Conservation (phyloP, 2,113 vertebrate species). For the Polyodon spathula region DNA sequence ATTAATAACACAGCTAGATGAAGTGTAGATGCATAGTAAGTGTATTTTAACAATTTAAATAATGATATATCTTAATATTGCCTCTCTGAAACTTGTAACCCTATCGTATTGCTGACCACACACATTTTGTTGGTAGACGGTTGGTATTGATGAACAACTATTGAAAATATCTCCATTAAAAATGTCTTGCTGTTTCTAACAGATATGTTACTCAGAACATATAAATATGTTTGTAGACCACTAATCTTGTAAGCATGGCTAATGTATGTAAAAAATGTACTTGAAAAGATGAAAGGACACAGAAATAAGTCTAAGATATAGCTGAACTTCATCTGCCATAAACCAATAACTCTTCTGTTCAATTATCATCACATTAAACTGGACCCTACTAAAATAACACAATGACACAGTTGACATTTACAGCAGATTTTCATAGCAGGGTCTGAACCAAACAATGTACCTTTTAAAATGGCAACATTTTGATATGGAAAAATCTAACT, state of each 20-base stretch:
- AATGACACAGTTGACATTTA: conserved; percentile 58
- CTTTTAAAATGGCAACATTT: conserved; percentile 68
- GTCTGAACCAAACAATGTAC: conserved; percentile 65
- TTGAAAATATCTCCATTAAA: background rate
- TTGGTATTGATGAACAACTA: too few species aligned
- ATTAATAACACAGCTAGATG: too few species aligned
- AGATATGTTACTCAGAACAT: conserved; percentile 2
- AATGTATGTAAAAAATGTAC: conserved; percentile 18
- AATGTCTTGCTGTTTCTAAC: background rate
- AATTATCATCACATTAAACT: conserved; percentile 53
- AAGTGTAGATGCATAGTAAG: too few species aligned
- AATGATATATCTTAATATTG: too few species aligned
- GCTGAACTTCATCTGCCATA: conserved; percentile 44
- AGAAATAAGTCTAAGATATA: conserved; percentile 29
- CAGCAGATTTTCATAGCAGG: conserved; percentile 57
- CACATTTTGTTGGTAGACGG: too few species aligned
- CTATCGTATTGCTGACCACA: too few species aligned
- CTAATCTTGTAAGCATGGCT: conserved; percentile 17
- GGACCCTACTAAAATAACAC: conserved; percentile 38
- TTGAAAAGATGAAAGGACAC: conserved; percentile 25
- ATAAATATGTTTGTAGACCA: conserved; percentile 9
- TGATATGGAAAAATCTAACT: conserved; percentile 26
- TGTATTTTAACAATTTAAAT: too few species aligned
- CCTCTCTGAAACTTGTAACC: too few species aligned
- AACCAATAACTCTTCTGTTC: conserved; percentile 42